Percentiles rank a stretch among this genome's conserved stretches.
Conservation (phyloP, 2,888 invertebrate genomes). For the Drosophila algonquin region DNA sequence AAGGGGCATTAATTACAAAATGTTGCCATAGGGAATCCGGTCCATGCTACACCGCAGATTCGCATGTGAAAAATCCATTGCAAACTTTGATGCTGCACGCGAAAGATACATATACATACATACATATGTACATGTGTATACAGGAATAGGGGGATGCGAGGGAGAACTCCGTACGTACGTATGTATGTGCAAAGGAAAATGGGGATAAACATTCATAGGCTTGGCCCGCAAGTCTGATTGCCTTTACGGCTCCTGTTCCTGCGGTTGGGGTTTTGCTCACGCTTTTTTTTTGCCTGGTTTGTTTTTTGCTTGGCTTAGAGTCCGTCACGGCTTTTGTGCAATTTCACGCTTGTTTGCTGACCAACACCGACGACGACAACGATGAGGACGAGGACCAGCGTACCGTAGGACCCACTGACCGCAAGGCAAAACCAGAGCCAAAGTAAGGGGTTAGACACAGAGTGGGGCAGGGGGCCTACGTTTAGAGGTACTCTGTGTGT, state of each 20-base stretch:
- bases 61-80: slow-evolving; percentile 27
- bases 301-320: slow-evolving; percentile 27
- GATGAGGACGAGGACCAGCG: slow-evolving; percentile 31
- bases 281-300: background rate
- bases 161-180: too few species aligned
- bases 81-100: slow-evolving; percentile 41
- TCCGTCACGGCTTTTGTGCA: slow-evolving; percentile 66
- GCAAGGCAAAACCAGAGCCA: slow-evolving; percentile 54
- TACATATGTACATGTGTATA: too few species aligned
- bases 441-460: slow-evolving; percentile 10
- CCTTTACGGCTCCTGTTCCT: slow-evolving; percentile 59
- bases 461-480: background rate
- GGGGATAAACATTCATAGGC: slow-evolving; percentile 50
- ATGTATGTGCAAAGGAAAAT: slow-evolving; percentile 24
- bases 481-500: background rate
- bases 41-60: background rate
- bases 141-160: too few species aligned
- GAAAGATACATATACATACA: slow-evolving; percentile 1
- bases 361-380: slow-evolving; percentile 36
- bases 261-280: slow-evolving; percentile 19
- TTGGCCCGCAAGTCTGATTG: slow-evolving; percentile 71
- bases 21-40: background rate
- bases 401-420: slow-evolving; percentile 51
- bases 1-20: slow-evolving; percentile 52
- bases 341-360: slow-evolving; percentile 76